A percentile compares a stretch with the other conserved stretches of the same genome.
phyloP scores from a whole-genome alignment of 2,888 invertebrate species.

The Dynastes maya region DNA sequence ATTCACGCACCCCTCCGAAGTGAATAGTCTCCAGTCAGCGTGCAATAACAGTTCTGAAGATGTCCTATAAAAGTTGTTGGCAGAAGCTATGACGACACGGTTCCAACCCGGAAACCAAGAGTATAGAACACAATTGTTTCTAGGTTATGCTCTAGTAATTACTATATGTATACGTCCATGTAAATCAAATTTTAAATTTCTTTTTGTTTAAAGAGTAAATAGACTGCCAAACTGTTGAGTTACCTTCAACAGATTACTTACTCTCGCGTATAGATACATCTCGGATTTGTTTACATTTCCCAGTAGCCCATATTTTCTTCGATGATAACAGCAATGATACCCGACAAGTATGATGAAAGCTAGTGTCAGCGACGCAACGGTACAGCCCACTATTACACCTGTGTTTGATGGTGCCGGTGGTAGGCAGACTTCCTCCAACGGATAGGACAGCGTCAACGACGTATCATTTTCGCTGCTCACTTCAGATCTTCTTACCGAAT shows the following conservation, averaged over 20 bases:
- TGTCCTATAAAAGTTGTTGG: too few species aligned
- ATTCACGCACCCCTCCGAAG: too few species aligned
- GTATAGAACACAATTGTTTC: too few species aligned
- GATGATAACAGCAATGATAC: background rate
- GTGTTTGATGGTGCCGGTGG: background rate
- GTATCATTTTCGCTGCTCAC: constrained; percentile 14
- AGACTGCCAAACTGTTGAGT: too few species aligned
- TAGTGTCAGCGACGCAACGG: background rate
- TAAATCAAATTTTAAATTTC: too few species aligned
- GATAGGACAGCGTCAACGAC: constrained; percentile 16
- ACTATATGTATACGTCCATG: too few species aligned
- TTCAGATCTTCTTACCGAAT: background rate
- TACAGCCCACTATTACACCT: background rate
- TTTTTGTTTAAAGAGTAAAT: too few species aligned
- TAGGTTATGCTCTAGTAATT: too few species aligned
- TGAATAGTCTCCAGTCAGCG: too few species aligned
- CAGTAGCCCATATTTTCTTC: background rate
- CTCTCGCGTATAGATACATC: constrained; percentile 9
- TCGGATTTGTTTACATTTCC: background rate
- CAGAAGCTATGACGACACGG: too few species aligned
- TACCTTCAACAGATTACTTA: background rate
- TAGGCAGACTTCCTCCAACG: background rate
- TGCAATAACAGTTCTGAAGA: too few species aligned
- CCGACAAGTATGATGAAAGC: background rate
- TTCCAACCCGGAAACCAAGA: too few species aligned